Evolutionary conservation across 1,140 invertebrate species (phyloP).

Genomic region (Bombus waltoni): DNA sequence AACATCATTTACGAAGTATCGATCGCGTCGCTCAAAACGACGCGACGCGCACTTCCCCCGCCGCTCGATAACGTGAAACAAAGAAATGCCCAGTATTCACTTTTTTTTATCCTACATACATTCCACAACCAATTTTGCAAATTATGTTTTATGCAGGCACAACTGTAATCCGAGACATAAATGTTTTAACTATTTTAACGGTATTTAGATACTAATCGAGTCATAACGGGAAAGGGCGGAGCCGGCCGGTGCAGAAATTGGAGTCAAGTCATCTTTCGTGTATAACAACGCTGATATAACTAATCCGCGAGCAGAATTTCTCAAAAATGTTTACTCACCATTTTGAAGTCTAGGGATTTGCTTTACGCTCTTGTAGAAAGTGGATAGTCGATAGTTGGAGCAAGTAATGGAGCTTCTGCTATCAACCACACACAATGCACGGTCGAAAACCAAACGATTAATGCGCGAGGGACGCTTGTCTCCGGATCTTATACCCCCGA

Average conservation of each 20-base stretch:
- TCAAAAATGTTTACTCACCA: slow-evolving; percentile 30
- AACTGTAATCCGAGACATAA: too few species aligned
- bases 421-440: slow-evolving; percentile 41
- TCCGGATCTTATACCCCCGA: slow-evolving; percentile 38
- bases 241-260: slow-evolving; percentile 39
- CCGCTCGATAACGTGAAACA: slow-evolving; percentile 12
- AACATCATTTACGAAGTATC: neutral
- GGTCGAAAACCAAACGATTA: slow-evolving; percentile 49
- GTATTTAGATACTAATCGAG: neutral
- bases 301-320: too few species aligned
- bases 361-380: slow-evolving; percentile 38
- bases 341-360: slow-evolving; percentile 46
- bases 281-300: too few species aligned
- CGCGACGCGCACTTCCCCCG: slow-evolving; percentile 25
- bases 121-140: neutral
- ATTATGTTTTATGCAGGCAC: neutral
- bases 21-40: slow-evolving; percentile 34
- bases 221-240: slow-evolving; percentile 39
- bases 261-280: neutral
- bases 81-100: neutral
- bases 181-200: neutral
- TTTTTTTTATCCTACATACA: neutral
- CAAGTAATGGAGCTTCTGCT: slow-evolving; percentile 61
- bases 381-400: slow-evolving; percentile 49
- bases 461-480: slow-evolving; percentile 38